A percentile compares a stretch with the other conserved stretches of the same genome.
These are phyloP conservation scores for Lithodes maja DNA, from an alignment of 2,888 invertebrate species.

Conservation along the genomic window DNA sequence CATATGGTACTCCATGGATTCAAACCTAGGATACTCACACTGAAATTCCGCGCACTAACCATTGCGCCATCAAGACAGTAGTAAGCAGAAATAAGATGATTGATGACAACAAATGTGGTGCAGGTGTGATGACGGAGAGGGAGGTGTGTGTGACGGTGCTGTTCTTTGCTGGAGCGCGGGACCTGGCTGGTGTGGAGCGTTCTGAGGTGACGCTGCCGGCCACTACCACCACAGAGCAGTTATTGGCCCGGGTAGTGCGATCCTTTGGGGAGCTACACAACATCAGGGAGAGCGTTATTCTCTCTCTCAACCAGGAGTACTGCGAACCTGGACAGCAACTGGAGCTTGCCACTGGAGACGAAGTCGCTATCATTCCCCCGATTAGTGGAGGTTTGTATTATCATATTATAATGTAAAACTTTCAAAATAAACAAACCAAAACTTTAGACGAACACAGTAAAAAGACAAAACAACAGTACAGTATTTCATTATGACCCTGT, in stretches of 20 bases:
- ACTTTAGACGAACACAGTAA: no score
- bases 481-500: neutral
- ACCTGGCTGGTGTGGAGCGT: conserved; percentile 82
- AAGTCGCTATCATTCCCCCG: conserved; percentile 94
- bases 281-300: conserved; percentile 83
- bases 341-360: conserved; percentile 82
- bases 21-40: no score
- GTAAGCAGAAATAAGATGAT: no score
- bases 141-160: conserved; percentile 74
- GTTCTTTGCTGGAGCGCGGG: conserved; percentile 94
- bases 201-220: conserved; percentile 77
- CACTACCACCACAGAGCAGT: conserved; percentile 78
- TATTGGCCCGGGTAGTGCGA: conserved; percentile 80
- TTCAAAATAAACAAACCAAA: no score
- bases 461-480: neutral
- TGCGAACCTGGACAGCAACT: conserved; percentile 79
- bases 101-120: neutral
- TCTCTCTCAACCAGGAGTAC: conserved; percentile 90
- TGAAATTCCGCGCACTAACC: no score
- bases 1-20: no score
- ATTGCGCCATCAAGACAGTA: no score
- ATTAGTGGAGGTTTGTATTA: conserved; percentile 85
- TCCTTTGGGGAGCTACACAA: conserved; percentile 80
- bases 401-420: neutral
- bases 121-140: conserved; percentile 60